These are phyloP conservation scores for Toxotes lorentzi DNA, from an alignment of 2,797 vertebrate genomes.

Conservation along the genomic window DNA sequence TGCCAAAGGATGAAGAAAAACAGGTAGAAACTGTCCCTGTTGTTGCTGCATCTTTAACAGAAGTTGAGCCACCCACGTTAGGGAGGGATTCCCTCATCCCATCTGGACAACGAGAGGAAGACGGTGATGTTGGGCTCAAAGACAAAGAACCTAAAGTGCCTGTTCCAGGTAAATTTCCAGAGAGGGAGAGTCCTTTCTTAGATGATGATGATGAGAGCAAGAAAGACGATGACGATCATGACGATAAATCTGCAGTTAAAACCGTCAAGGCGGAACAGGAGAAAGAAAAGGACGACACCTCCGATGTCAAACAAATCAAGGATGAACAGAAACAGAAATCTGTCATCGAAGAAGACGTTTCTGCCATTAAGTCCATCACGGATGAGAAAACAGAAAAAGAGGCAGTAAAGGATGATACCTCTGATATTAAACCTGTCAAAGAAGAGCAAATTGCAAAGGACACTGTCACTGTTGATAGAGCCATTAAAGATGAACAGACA, in stretches of 20 bases:
- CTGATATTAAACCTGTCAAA: slow-evolving; percentile 69
- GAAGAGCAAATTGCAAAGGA: slow-evolving; percentile 55
- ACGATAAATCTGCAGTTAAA: slow-evolving; percentile 78
- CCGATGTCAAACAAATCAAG: slow-evolving; percentile 38
- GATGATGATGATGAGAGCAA: slow-evolving; percentile 76
- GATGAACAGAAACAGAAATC: slow-evolving; percentile 58
- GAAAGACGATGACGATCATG: slow-evolving; percentile 53
- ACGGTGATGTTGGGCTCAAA: slow-evolving; percentile 53
- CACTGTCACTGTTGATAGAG: slow-evolving; percentile 15
- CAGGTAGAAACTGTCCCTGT: slow-evolving; percentile 48
- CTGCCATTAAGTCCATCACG: slow-evolving; percentile 1
- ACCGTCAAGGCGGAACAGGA: slow-evolving; percentile 36
- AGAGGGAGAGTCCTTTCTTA: slow-evolving; percentile 84
- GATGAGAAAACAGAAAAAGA: slow-evolving; percentile 49
- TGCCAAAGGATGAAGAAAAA: slow-evolving; percentile 61
- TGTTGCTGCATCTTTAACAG: slow-evolving; percentile 36
- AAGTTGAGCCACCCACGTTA: slow-evolving; percentile 51
- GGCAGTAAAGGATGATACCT: slow-evolving; percentile 58
- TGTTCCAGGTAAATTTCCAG: slow-evolving; percentile 71
- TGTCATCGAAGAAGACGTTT: slow-evolving; percentile 43
- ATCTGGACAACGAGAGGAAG: slow-evolving; percentile 54
- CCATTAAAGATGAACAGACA: slow-evolving; percentile 47
- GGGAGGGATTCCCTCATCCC: slow-evolving; percentile 47
- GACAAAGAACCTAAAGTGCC: slow-evolving; percentile 72
- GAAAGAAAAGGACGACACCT: slow-evolving; percentile 34